Evolutionary conservation across 2,797 vertebrate species (phyloP), one percentile per base, ranked within the genome.

Genomic region (Chaetophractus vellerosus): DNA sequence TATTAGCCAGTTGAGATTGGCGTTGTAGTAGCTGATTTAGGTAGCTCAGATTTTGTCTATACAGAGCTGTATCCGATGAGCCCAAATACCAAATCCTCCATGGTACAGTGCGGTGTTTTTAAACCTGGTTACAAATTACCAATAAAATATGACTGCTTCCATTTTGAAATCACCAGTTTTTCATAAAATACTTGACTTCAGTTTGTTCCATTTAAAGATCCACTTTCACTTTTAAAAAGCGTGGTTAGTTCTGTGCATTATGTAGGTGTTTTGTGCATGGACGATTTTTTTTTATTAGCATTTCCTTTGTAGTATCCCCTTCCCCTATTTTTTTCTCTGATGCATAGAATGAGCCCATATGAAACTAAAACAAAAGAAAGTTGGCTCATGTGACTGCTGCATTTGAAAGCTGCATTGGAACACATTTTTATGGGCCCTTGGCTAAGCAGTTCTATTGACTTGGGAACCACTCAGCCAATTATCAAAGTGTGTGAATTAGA

Each of bases 401-500:
- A 11, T 88, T 78, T 83, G 83, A 76, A 69, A 88, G 48, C 26
- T 10, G 85, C 50, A 2, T 14, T 4, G n/a, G 41, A 90, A 84
- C 0, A 10, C 26, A 23, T 19, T 72, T 61, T 86, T 76, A 45
- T 41, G 6, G 26, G 23, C 50, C 71, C 28, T 80, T 82, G 75
- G 74, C 12, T 89, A 38, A 87, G 28, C 3, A 31, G 48, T 80
- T 3, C 23, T 85, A 52, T 16, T 50, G 5, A 48, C 45, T 50
- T 79, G 64, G 76, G 45, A 86, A 5, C 57, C 33, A 36, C 48
- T 66, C 59, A 50, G 38, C 11, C 33, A 59, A 31, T 90, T 61
- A 88, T 86, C 38, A 68, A 80, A 92, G 33, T 71, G 41, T 90
- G 52, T 33, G 28, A 80, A 92, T 79, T 91, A 78, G 72, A 63